Conservation (phyloP, 2,888 invertebrate genomes). For the Desoria tigrina region DNA sequence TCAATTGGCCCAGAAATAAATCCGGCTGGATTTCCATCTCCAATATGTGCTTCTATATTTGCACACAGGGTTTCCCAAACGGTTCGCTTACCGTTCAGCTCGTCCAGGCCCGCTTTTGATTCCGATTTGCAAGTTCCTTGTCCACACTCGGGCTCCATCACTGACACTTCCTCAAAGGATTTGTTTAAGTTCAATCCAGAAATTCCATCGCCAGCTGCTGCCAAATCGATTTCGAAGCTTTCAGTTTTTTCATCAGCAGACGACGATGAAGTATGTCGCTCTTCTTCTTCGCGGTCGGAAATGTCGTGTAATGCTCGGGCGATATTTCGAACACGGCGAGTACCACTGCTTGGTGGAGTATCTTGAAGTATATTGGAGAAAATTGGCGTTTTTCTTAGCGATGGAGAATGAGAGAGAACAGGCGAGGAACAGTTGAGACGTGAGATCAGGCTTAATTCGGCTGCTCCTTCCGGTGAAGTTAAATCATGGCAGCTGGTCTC, state of each 20-base stretch:
- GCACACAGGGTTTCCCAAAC: constrained; percentile 22
- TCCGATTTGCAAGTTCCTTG: not conserved
- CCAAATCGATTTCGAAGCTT: constrained; percentile 19
- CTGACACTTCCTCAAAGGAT: not conserved
- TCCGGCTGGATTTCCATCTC: constrained; percentile 21
- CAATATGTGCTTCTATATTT: constrained; percentile 23
- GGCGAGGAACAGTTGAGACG: constrained; percentile 32
- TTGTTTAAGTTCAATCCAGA: not conserved
- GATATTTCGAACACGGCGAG: constrained; percentile 26
- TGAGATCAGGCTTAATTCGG: not conserved
- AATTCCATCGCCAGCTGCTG: not conserved
- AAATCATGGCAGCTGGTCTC: not conserved
- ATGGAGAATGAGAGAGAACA: constrained; percentile 37
- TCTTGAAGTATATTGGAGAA: not conserved
- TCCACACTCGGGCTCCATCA: not conserved
- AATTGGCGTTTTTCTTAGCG: constrained; percentile 35
- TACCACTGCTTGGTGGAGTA: constrained; percentile 18
- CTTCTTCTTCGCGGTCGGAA: constrained; percentile 24
- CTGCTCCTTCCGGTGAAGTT: not conserved
- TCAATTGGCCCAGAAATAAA: constrained; percentile 16
- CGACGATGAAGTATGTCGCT: not conserved
- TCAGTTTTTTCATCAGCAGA: constrained; percentile 11
- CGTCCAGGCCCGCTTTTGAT: not conserved
- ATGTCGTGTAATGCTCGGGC: constrained; percentile 35
- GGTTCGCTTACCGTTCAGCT: not conserved